phyloP scores from a whole-genome alignment of 1,140 invertebrate species.

The Aphis gossypii region DNA sequence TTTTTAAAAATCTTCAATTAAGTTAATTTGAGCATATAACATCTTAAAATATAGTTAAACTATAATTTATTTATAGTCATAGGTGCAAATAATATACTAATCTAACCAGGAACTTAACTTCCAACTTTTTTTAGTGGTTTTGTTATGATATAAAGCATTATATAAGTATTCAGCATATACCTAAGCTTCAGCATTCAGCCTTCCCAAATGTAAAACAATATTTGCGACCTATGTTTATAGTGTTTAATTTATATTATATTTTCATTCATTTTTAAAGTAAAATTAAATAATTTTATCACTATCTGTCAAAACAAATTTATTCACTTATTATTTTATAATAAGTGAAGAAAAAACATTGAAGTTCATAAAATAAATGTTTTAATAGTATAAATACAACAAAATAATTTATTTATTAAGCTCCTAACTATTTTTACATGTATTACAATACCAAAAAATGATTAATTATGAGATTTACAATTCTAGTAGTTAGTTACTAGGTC shows the following conservation, averaged over 20 bases:
- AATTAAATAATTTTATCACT: not conserved
- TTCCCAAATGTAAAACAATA: too few relatives aligned
- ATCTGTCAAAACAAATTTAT: not conserved
- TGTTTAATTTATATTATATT: too few relatives aligned
- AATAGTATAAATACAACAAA: slow-evolving; percentile 14
- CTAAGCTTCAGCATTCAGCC: too few relatives aligned
- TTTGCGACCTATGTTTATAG: too few relatives aligned
- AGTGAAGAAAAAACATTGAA: not conserved
- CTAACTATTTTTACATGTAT: not conserved
- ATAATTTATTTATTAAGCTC: not conserved
- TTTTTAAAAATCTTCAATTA: too few relatives aligned
- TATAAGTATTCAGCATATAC: too few relatives aligned
- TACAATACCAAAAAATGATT: not conserved
- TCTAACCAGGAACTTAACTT: too few relatives aligned
- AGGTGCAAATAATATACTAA: too few relatives aligned
- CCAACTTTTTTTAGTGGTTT: too few relatives aligned
- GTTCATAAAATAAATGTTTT: slow-evolving; percentile 23
- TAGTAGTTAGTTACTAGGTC: slow-evolving; percentile 26
- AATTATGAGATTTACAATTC: slow-evolving; percentile 9
- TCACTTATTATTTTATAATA: not conserved
- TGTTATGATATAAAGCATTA: too few relatives aligned
- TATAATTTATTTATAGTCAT: not conserved
- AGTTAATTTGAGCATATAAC: not conserved
- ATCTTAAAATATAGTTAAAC: not conserved
- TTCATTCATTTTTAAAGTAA: not conserved